Base-by-base conservation (phyloP, 2,797 vertebrate genomes). In the Leptoclinus maculatus region DNA sequence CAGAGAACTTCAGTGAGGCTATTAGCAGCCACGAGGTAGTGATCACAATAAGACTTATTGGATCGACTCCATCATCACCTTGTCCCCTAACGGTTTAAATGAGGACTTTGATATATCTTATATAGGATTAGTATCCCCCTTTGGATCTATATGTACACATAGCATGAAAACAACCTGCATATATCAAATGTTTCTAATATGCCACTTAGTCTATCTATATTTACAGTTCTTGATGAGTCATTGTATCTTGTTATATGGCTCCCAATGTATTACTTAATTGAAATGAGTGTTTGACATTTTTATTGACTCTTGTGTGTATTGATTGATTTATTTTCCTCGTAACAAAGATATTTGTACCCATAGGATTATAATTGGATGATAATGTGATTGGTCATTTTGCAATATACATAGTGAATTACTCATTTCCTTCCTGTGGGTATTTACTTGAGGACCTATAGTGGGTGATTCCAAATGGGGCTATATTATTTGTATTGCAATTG, bases 1-100 rank as follows among this genome's bases (percentile, higher is more conserved):
- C 36, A 9, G 17, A 66, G 75, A 84, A 85, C 63, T 83, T 70
- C 86, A 66, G 66, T 0, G 16, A 34, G 21, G 3, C 12, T 51
- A 27, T 45, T 5, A 60, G 16, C 12, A 21, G 0, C 34, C n/a
- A 27, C 23, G 21, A 9, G 2, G 13, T 23, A 23, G 34, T 3
- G 34, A 47, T 56, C 19, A 49, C 23, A 71, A 32, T 7, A 29
- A n/a, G 29, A 21, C 3, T 16, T 25, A 41, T 56, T 65, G 14
- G 7, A 29, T 27, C 32, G 12, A 29, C 54, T 57, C 27, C n/a
- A 29, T 60, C 34, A 19, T 34, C 27, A 68, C 14, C 32, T 17
- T 58, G 3, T 19, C 27, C 16, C 27, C 27, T 34, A 8, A 34
- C 2, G 2, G 56, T 32, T 58, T 58, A 60, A 60, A 60, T 38